Base-by-base conservation (phyloP, 2,113 vertebrate species). In the Trematocara marginatum region DNA sequence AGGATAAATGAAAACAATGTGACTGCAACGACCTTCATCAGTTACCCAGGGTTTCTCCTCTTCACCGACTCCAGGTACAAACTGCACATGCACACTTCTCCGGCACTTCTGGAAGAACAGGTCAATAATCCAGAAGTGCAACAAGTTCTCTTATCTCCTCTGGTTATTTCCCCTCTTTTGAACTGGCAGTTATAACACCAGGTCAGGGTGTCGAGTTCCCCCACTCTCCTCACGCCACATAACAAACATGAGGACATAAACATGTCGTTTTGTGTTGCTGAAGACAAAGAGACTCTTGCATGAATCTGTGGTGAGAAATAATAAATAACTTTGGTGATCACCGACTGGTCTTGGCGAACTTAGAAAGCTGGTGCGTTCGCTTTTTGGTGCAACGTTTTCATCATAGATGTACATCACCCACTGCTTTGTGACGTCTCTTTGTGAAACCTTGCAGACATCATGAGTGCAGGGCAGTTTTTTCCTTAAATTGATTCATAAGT, bases 201-300 rank as follows among this genome's bases (percentile, higher is more conserved):
- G 64, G 64, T 26, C 20, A 71, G 38, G 20, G 38, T 64, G 31
- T 38, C 6, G 3, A 1, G 64, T 69, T 69, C 2, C 11, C 4
- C 26, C 0, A 69, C 11, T 69, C 1, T 42, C 38, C 64, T 42
- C 64, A 26, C 7, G 2, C 20, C n/a, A 1, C 20, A 23, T 42
- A 23, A 15, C 64, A 40, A 20, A 69, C n/a, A 11, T 38, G 59
- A 64, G 31, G 59, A 64, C 4, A 64, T 64, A 35, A 38, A 64
- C 31, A 7, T n/a, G 29, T 0, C 31, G 11, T 64, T 16, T n/a
- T n/a, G 16, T 35, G 59, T 59, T 40, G 61, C 61, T 66, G 34
- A 11, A 66, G 61, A 1, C 4, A 20, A 66, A 66, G 31, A n/a
- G 1, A 66, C 35, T 66, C 61, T 40, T 66, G 35, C 61, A 0